These are phyloP conservation scores for Herpetotheres cachinnans DNA, from an alignment of 2,113 vertebrate species.

Conservation along the genomic window DNA sequence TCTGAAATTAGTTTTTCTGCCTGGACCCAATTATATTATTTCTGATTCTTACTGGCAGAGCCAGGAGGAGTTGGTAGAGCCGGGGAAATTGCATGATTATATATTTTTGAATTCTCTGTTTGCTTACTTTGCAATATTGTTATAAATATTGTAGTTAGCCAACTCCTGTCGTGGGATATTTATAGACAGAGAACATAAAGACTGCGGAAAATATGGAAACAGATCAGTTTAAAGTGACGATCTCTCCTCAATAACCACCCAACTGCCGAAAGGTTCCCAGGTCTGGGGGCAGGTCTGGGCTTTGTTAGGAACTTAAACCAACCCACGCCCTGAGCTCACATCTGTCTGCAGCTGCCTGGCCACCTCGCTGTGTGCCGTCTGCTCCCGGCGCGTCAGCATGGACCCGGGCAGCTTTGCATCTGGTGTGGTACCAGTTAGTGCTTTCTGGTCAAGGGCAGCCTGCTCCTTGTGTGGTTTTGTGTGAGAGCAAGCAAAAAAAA, in stretches of 20 bases:
- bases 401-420: neutral
- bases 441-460: neutral
- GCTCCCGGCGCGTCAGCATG: too few species aligned
- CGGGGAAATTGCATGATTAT: neutral
- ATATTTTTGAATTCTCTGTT: neutral
- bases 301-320: neutral
- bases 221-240: neutral
- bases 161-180: neutral
- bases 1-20: neutral
- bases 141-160: neutral
- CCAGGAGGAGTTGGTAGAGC: neutral
- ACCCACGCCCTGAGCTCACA: fast-evolving
- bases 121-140: conserved; percentile 16
- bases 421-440: neutral
- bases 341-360: neutral
- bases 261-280: neutral
- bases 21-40: neutral
- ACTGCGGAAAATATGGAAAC: neutral
- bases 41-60: neutral
- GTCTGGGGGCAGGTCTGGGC: neutral
- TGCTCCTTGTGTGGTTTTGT: neutral
- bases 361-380: neutral
- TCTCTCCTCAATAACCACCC: neutral
- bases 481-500: neutral
- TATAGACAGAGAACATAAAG: conserved; percentile 1